These are phyloP conservation scores for Hydrocynus forskahlii DNA, from an alignment of 2,797 vertebrate species.

Conservation along the genomic window DNA sequence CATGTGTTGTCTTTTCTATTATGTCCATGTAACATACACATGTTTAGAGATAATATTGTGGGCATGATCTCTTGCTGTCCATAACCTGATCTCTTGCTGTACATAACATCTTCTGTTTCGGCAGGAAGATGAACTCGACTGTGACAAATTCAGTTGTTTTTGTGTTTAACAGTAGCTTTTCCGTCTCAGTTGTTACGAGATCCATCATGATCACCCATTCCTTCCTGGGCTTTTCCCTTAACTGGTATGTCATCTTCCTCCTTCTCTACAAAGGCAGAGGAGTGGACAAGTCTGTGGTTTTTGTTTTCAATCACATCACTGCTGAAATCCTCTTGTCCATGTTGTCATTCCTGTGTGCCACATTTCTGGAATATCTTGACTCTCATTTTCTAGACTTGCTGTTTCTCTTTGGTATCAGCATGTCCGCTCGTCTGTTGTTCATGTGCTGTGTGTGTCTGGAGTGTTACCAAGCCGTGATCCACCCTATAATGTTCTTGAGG, in stretches of 20 bases:
- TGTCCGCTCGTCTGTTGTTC: not conserved
- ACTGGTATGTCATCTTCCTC: not conserved
- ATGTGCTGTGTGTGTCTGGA: not conserved
- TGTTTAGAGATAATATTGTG: not conserved
- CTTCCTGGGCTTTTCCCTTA: not conserved
- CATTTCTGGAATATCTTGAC: not conserved
- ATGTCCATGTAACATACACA: not conserved
- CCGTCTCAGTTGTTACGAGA: not conserved
- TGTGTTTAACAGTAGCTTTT: not conserved
- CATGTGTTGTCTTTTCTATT: not conserved
- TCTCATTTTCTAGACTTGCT: not conserved
- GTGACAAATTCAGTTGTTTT: not conserved
- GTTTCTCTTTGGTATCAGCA: not conserved
- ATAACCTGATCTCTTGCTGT: too few species aligned
- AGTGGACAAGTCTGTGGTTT: not conserved
- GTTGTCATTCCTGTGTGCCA: not conserved
- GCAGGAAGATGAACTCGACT: not conserved
- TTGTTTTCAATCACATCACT: not conserved
- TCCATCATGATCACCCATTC: too few species aligned
- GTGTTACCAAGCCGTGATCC: not conserved
- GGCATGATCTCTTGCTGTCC: too few species aligned
- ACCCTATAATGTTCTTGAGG: slow-evolving; percentile 7
- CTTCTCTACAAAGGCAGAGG: not conserved
- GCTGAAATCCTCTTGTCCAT: not conserved
- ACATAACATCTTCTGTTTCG: too few species aligned